phyloP scores from a whole-genome alignment of 2,113 vertebrate species.

The Daphoenositta chrysoptera region DNA sequence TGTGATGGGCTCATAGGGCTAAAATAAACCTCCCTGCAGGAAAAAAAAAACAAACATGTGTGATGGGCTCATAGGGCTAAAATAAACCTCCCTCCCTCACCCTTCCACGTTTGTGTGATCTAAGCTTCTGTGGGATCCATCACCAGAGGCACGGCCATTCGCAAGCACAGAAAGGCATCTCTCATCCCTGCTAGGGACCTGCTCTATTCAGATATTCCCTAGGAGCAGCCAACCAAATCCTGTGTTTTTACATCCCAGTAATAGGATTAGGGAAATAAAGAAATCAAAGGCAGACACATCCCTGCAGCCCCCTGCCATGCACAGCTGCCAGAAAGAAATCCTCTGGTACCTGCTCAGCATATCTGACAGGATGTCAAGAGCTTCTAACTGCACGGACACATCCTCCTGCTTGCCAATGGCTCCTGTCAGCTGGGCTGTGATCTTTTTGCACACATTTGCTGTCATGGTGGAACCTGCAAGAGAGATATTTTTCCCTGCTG shows the following conservation, averaged over 20 bases:
- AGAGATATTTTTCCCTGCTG: background rate
- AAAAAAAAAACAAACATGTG: background rate
- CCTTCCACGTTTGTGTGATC: background rate
- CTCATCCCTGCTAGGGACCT: background rate
- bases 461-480: conserved; percentile 82
- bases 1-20: background rate
- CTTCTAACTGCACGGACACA: conserved; percentile 90
- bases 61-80: conserved; percentile 21
- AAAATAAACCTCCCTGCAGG: conserved; percentile 40
- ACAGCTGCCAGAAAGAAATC: background rate
- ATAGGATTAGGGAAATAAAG: background rate
- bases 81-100: conserved; percentile 20
- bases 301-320: background rate
- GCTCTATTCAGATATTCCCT: background rate
- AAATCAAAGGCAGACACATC: background rate
- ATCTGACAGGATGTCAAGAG: conserved; percentile 94
- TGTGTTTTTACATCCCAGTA: background rate
- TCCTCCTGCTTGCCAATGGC: conserved; percentile 92
- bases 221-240: background rate
- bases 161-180: background rate
- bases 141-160: background rate
- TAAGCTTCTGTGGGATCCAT: background rate
- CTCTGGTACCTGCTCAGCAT: conserved; percentile 89
- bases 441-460: conserved; percentile 88
- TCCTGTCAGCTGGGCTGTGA: conserved; percentile 90